Conservation (phyloP, 2,888 invertebrate genomes). For the Aspidiotus destructor region DNA sequence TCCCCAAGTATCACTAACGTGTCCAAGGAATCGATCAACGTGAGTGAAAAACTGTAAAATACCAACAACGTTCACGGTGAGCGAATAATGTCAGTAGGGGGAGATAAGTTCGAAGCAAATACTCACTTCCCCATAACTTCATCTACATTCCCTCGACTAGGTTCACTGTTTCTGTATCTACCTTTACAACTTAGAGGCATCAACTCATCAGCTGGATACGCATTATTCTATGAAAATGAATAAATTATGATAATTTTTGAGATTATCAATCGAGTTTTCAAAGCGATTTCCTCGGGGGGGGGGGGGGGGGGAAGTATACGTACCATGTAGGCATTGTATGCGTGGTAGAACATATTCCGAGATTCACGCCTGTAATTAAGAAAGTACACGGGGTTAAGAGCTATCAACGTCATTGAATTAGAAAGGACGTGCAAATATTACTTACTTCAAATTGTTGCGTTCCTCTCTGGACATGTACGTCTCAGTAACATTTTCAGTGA, state of each 20-base stretch:
- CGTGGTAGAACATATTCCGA: constrained; percentile 93
- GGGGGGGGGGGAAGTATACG: neutral
- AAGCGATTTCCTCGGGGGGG: neutral
- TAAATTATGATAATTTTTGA: neutral
- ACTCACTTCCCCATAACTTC: constrained; percentile 93
- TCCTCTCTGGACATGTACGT: constrained; percentile 27
- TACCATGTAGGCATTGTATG: constrained; percentile 86
- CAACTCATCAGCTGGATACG: constrained; percentile 95
- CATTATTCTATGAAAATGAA: constrained; percentile 55
- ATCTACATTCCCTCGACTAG: constrained; percentile 90
- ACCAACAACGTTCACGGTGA: constrained; percentile 18
- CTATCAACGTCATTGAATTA: neutral
- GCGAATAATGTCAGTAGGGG: neutral
- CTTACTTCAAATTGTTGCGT: constrained; percentile 18
- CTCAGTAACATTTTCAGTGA: constrained; percentile 22
- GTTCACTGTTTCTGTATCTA: constrained; percentile 77
- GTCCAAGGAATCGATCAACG: constrained; percentile 88
- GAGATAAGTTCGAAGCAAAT: neutral
- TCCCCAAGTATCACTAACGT: constrained; percentile 86
- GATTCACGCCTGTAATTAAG: constrained; percentile 56
- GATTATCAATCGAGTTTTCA: neutral
- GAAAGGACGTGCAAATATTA: neutral
- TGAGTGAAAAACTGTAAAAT: constrained; percentile 81
- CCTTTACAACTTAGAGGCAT: constrained; percentile 96
- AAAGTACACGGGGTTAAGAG: constrained; percentile 17